These are phyloP conservation scores for Henicopernis longicauda DNA, from an alignment of 2,113 vertebrate species.

Conservation along the genomic window DNA sequence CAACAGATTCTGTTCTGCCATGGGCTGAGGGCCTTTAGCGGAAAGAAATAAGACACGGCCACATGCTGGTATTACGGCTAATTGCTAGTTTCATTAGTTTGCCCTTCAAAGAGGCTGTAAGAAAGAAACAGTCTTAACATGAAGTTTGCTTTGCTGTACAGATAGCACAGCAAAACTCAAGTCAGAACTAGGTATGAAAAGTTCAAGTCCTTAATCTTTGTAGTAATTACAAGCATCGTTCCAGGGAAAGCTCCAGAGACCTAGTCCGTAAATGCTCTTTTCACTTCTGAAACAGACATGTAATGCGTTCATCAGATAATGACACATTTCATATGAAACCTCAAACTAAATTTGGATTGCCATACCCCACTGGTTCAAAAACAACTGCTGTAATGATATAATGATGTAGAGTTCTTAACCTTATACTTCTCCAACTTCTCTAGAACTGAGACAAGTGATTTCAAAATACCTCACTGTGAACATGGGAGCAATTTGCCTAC, in stretches of 20 bases:
- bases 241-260: background rate
- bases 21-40: background rate
- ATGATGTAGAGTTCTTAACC: background rate
- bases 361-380: background rate
- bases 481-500: background rate
- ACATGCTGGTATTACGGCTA: background rate
- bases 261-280: background rate
- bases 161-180: background rate
- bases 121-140: background rate
- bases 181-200: background rate
- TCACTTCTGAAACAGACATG: background rate
- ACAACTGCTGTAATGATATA: background rate
- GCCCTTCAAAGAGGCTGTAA: background rate
- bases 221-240: rapidly evolving
- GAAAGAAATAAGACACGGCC: background rate
- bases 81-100: background rate
- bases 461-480: background rate
- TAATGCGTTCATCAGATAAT: rapidly evolving
- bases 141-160: background rate
- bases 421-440: background rate
- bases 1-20: background rate
- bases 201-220: background rate
- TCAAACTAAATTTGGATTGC: background rate
- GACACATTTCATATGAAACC: background rate
- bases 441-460: background rate